Conservation (phyloP, 1,140 invertebrate genomes). For the Megalopta genalis region DNA sequence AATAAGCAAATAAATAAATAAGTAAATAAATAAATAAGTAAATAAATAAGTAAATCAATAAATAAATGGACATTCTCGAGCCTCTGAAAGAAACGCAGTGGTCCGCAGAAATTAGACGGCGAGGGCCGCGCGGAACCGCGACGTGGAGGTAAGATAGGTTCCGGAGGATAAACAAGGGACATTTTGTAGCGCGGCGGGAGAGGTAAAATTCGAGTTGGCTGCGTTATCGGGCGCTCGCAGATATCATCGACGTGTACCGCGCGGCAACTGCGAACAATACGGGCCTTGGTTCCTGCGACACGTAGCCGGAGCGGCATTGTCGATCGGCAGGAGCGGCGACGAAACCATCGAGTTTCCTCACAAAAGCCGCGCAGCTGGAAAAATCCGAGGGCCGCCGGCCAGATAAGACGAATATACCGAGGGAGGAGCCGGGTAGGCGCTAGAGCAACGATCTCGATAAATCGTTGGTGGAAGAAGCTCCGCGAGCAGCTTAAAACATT, state of each 20-base stretch:
- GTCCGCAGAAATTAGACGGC: too few relatives aligned
- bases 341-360: not conserved
- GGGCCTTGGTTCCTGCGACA: constrained; percentile 16
- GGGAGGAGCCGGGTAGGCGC: not conserved
- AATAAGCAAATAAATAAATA: too few relatives aligned
- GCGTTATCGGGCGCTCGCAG: constrained; percentile 1
- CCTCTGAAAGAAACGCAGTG: too few relatives aligned
- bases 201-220: constrained; percentile 12
- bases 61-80: too few relatives aligned
- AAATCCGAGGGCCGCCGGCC: not conserved
- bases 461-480: constrained; percentile 32
- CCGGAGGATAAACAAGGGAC: too few relatives aligned
- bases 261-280: constrained; percentile 14
- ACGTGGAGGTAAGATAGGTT: too few relatives aligned
- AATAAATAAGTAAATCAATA: too few relatives aligned
- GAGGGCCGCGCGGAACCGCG: too few relatives aligned
- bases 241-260: constrained; percentile 15
- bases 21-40: too few relatives aligned
- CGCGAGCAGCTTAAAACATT: constrained; percentile 50
- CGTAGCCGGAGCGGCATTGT: not conserved
- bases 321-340: not conserved
- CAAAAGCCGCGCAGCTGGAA: constrained; percentile 25
- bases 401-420: constrained; percentile 33
- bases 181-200: too few relatives aligned
- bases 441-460: constrained; percentile 46